Evolutionary conservation across 2,797 vertebrate species (phyloP).

Genomic region (Sebastolobus altivelis): DNA sequence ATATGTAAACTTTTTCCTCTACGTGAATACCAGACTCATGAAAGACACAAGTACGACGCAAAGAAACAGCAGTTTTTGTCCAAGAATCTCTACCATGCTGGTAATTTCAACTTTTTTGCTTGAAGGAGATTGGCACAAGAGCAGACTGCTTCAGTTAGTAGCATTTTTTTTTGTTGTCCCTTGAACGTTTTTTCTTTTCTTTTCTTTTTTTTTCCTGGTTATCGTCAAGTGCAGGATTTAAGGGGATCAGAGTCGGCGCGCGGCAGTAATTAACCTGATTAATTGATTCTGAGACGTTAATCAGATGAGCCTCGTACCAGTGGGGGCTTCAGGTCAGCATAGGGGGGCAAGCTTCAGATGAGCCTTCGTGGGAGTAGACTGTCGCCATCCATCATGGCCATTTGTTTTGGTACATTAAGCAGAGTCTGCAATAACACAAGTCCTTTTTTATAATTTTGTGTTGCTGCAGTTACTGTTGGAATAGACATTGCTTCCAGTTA

Average conservation of each 20-base stretch:
- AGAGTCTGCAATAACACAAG: not conserved
- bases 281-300: constrained; percentile 82
- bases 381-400: not conserved
- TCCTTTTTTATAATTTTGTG: not conserved
- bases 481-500: constrained; percentile 31
- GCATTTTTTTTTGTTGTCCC: not conserved
- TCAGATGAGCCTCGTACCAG: constrained; percentile 74
- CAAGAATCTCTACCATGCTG: not conserved
- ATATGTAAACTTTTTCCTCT: not conserved
- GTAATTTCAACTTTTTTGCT: not conserved
- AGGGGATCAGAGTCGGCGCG: constrained; percentile 62
- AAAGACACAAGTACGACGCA: not conserved
- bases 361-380: not conserved
- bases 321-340: constrained; percentile 47
- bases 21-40: not conserved
- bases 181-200: not conserved
- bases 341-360: constrained; percentile 27
- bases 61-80: not conserved
- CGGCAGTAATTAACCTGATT: constrained; percentile 83
- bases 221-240: constrained; percentile 54
- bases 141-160: not conserved
- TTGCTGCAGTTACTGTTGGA: not conserved
- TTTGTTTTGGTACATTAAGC: constrained; percentile 5
- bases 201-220: constrained; percentile 26
- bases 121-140: not conserved